Base-by-base conservation (phyloP, 1,140 invertebrate genomes). In the Caenorhabditis inopinata region DNA sequence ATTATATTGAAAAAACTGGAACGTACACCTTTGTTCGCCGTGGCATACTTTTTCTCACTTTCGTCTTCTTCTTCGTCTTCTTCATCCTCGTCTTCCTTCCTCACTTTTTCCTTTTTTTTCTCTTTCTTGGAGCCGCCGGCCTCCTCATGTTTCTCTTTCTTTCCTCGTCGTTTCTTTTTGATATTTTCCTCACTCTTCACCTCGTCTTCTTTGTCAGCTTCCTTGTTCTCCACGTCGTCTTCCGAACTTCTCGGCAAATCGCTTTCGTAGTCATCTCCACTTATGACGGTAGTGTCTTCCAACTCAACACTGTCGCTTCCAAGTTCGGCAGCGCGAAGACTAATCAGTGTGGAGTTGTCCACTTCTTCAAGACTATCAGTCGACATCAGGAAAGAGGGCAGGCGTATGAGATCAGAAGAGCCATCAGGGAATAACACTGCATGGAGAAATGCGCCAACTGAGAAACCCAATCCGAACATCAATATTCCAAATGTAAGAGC, bases 401-500 rank as follows among this genome's bases (percentile, higher is more conserved):
- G 23, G 18, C 47, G 27, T 14, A 78, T 23, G 12, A 78, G 23
- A 7, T 35, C 21, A 27, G 53, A 45, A 2, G 49, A 51, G 45
- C 76, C 76, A 58, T 78, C 76, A 1, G 76, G 76, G 12, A 25
- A 32, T 0, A 78, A 1, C 16, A 68, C 27, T n/a, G 76, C 76
- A 46, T 78, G 49, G 12, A 78, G 51, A 25, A 78, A 78, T 25
- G 51, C 76, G 3, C 76, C 76, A 29, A 68, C 32, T 25, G 49
- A 78, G 53, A 78, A 32, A 16, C 76, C 76, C 12, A 78, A 29
- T 3, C 49, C 35, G 25, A 78, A 78, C 76, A 78, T 78, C 14
- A 78, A n/a, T n/a, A 78, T 2, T 23, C 16, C 76, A 23, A 78
- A 58, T 1, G 53, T 38, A 11, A 53, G 23, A 16, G 76, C 76